These are phyloP conservation scores for Nymphalis c-album DNA, from an alignment of 2,888 invertebrate genomes.

Conservation along the genomic window DNA sequence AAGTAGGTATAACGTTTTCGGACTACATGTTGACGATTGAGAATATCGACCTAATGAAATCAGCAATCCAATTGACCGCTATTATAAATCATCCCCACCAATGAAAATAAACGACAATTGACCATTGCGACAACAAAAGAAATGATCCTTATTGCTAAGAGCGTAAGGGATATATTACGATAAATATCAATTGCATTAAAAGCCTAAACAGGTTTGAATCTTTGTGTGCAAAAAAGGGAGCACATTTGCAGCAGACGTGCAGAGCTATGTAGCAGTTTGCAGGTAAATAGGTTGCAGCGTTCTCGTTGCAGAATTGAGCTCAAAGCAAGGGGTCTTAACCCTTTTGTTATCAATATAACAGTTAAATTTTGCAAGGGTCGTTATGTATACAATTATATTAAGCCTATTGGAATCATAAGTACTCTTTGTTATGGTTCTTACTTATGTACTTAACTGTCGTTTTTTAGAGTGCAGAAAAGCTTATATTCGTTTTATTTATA, in stretches of 20 bases:
- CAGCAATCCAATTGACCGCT: slow-evolving; percentile 42
- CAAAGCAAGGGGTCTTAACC: slow-evolving; percentile 64
- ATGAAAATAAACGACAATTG: slow-evolving; percentile 8
- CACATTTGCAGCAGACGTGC: slow-evolving; percentile 38
- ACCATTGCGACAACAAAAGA: background rate
- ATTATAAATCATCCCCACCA: slow-evolving; percentile 44
- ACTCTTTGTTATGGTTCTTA: background rate
- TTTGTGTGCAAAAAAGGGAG: slow-evolving; percentile 40
- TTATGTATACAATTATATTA: slow-evolving; percentile 12
- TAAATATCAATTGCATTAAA: slow-evolving; percentile 13
- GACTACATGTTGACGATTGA: slow-evolving; percentile 34
- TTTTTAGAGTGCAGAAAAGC: no score
- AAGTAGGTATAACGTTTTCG: slow-evolving; percentile 1
- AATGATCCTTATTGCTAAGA: slow-evolving; percentile 16
- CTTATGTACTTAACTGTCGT: background rate
- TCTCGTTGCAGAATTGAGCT: slow-evolving; percentile 66
- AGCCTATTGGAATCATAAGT: no score
- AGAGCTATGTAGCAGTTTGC: slow-evolving; percentile 38
- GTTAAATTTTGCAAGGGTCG: slow-evolving; percentile 28
- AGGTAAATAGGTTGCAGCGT: slow-evolving; percentile 58
- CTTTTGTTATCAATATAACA: slow-evolving; percentile 43
- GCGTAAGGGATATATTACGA: slow-evolving; percentile 29
- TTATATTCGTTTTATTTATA: no score
- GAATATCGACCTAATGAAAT: slow-evolving; percentile 42
- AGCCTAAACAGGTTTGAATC: slow-evolving; percentile 41